Evolutionary conservation across 2,113 vertebrate species (phyloP).

Genomic region (Chaetorhynchus papuensis): DNA sequence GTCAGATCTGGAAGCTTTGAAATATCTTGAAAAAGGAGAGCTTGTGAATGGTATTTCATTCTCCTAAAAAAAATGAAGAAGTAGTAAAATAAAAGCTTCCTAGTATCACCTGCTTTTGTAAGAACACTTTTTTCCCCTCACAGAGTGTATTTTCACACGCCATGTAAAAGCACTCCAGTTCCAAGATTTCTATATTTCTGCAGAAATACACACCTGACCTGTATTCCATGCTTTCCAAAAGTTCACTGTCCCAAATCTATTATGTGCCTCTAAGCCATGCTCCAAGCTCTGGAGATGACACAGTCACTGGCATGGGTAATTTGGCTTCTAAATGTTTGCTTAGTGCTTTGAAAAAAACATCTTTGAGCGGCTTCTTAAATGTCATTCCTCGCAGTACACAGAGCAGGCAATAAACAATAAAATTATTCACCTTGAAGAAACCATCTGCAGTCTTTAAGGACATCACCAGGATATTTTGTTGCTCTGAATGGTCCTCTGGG

Average conservation of each 20-base stretch:
- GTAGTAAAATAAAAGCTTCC: not conserved
- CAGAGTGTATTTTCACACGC: not conserved
- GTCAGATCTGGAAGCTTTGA: not conserved
- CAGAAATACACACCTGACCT: not conserved
- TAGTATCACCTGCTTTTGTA: not conserved
- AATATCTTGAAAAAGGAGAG: not conserved
- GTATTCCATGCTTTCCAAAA: not conserved
- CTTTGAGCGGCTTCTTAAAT: slow-evolving; percentile 30
- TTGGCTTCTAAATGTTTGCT: slow-evolving; percentile 44
- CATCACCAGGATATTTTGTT: not conserved
- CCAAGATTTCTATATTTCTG: not conserved
- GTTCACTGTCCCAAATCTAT: not conserved
- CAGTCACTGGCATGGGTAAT: slow-evolving; percentile 37
- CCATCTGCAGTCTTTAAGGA: slow-evolving; percentile 60
- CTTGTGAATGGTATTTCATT: not conserved
- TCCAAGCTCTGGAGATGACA: not conserved
- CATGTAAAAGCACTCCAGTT: not conserved
- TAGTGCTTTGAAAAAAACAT: slow-evolving; percentile 1
- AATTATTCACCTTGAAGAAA: slow-evolving; percentile 66
- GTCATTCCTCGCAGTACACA: not conserved
- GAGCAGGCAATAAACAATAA: slow-evolving; percentile 45
- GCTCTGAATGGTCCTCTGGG: slow-evolving; percentile 30
- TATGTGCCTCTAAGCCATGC: not conserved
- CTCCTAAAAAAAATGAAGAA: not conserved
- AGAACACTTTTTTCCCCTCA: not conserved